Percentiles rank a stretch among this genome's conserved stretches.
phyloP scores from a whole-genome alignment of 2,888 invertebrate species.

The Chesias legatella region DNA sequence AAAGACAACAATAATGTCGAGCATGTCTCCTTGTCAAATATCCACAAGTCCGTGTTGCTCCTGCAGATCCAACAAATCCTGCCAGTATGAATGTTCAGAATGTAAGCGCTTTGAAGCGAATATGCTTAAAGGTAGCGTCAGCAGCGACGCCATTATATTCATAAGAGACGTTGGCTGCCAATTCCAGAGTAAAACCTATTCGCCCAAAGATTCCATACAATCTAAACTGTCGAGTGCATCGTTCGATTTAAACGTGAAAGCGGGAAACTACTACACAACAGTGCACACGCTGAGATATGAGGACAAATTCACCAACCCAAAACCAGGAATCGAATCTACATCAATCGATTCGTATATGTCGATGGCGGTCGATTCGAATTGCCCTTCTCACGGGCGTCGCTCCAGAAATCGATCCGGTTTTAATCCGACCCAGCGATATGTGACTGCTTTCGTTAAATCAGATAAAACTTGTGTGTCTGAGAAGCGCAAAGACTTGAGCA shows the following conservation, averaged over 20 bases:
- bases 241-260: slow-evolving; percentile 43
- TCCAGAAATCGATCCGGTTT: slow-evolving; percentile 17
- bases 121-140: slow-evolving; percentile 27
- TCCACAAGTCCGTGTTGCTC: slow-evolving; percentile 32
- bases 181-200: slow-evolving; percentile 46
- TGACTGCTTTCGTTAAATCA: slow-evolving; percentile 18
- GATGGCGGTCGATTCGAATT: slow-evolving; percentile 42
- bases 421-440: slow-evolving; percentile 16
- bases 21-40: slow-evolving; percentile 36
- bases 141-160: slow-evolving; percentile 52
- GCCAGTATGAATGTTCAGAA: slow-evolving; percentile 50
- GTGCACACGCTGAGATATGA: slow-evolving; percentile 53
- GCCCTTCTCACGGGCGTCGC: slow-evolving; percentile 44
- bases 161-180: slow-evolving; percentile 72
- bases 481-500: slow-evolving; percentile 16
- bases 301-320: slow-evolving; percentile 53
- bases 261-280: slow-evolving; percentile 42
- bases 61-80: slow-evolving; percentile 54
- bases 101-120: slow-evolving; percentile 27
- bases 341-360: slow-evolving; percentile 43
- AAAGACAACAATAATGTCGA: slow-evolving; percentile 34
- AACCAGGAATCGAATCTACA: slow-evolving; percentile 38
- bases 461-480: slow-evolving; percentile 18
- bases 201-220: slow-evolving; percentile 38
- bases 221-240: slow-evolving; percentile 49